A percentile compares a stretch with the other conserved stretches of the same genome.
Conservation (phyloP, 2,113 vertebrate genomes). For the Psilopsiagon aymara region DNA sequence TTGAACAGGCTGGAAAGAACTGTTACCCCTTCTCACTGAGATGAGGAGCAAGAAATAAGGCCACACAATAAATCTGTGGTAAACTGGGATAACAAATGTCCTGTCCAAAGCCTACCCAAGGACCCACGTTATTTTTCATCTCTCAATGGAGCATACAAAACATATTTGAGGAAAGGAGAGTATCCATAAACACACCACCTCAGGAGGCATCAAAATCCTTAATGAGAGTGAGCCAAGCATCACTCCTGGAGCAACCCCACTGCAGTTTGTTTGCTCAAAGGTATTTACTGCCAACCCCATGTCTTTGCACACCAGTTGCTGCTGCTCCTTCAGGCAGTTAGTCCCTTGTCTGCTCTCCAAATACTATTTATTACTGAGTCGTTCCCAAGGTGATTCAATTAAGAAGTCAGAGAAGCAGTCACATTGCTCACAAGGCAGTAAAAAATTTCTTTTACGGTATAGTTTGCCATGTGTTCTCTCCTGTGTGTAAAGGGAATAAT, state of each 20-base stretch:
- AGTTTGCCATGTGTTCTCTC: conserved; percentile 32
- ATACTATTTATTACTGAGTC: conserved; percentile 22
- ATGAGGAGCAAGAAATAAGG: neutral
- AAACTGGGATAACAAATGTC: neutral
- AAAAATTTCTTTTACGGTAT: conserved; percentile 30
- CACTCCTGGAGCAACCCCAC: neutral
- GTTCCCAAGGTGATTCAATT: conserved; percentile 51
- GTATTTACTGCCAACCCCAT: neutral
- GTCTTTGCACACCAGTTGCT: conserved; percentile 11
- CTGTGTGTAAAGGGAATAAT: conserved; percentile 42
- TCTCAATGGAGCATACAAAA: neutral
- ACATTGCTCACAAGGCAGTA: conserved; percentile 32
- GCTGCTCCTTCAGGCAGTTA: neutral
- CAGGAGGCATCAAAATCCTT: neutral
- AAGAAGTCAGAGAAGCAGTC: conserved; percentile 44
- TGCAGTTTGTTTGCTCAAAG: neutral
- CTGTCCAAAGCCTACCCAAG: neutral
- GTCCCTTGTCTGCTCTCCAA: conserved; percentile 24
- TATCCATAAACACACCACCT: neutral
- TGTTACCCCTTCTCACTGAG: neutral
- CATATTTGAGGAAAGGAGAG: neutral
- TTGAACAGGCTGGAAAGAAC: neutral
- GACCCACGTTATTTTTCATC: neutral
- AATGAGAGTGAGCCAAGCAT: neutral
- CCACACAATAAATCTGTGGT: neutral